These are phyloP conservation scores for Siphamia tubifer DNA, from an alignment of 2,113 vertebrate genomes.

Conservation along the genomic window DNA sequence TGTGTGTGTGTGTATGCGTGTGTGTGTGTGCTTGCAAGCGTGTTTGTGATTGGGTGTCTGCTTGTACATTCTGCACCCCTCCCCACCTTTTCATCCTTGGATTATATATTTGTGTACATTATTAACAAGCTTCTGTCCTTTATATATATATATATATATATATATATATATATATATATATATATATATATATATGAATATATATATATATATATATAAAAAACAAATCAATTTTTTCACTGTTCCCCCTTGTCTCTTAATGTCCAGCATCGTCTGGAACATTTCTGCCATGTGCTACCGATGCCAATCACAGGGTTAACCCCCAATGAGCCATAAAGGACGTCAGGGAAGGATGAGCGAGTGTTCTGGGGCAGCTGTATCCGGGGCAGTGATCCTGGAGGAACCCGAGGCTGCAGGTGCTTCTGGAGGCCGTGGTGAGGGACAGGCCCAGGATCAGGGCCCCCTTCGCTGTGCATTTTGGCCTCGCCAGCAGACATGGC, in stretches of 20 bases:
- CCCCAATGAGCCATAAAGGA: conserved; percentile 63
- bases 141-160: too few species aligned
- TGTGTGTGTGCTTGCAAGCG: conserved; percentile 43
- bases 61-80: conserved; percentile 49
- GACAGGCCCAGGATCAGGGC: conserved; percentile 81
- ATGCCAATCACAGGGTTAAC: conserved; percentile 68
- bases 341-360: conserved; percentile 74
- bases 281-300: conserved; percentile 49
- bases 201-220: too few species aligned
- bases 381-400: conserved; percentile 85
- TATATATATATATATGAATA: too few species aligned
- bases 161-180: too few species aligned
- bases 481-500: conserved; percentile 94
- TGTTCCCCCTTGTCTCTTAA: conserved; percentile 12
- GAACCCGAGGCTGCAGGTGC: conserved; percentile 80
- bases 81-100: conserved; percentile 31
- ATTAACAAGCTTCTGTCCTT: conserved; percentile 4
- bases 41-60: conserved; percentile 48
- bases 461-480: conserved; percentile 88
- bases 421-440: conserved; percentile 77
- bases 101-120: conserved; percentile 38
- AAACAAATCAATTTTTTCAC: background rate
- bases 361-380: conserved; percentile 79
- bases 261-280: conserved; percentile 23
- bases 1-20: conserved; percentile 41